phyloP scores from a whole-genome alignment of 2,113 vertebrate species.

The Bagarius yarrelli region DNA sequence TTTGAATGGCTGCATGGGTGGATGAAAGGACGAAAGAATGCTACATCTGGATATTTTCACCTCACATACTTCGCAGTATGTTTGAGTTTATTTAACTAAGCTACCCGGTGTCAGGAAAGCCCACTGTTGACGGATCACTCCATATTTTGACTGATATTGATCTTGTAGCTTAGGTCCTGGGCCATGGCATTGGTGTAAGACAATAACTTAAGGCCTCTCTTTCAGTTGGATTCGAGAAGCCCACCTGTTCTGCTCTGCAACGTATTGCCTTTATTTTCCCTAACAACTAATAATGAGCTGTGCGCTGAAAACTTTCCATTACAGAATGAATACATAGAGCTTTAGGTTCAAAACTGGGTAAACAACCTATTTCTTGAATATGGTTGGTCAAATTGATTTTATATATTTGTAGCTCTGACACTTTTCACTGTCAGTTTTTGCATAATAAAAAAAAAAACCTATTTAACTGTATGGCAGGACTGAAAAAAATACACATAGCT shows the following conservation, averaged over 20 bases:
- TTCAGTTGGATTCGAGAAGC: constrained; percentile 58
- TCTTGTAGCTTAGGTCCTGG: constrained; percentile 64
- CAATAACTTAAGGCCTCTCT: constrained; percentile 73
- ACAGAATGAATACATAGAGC: neutral
- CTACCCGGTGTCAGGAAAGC: constrained; percentile 60
- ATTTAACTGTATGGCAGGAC: neutral
- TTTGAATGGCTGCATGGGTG: constrained; percentile 1
- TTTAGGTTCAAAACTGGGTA: neutral
- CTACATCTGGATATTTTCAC: constrained; percentile 47
- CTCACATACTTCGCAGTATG: constrained; percentile 24
- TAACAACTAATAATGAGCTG: constrained; percentile 39
- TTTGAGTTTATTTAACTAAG: constrained; percentile 65
- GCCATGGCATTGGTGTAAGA: constrained; percentile 69
- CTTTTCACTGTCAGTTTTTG: neutral
- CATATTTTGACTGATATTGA: constrained; percentile 70
- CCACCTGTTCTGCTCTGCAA: constrained; percentile 68
- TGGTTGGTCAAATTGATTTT: neutral
- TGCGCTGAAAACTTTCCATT: neutral
- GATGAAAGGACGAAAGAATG: constrained; percentile 17
- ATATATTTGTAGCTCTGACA: neutral
- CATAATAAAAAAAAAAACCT: neutral
- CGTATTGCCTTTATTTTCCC: constrained; percentile 48
- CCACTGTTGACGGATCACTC: constrained; percentile 62
- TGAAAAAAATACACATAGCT: neutral
- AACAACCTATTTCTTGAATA: neutral